Percentiles rank a stretch among this genome's conserved stretches.
Conservation (phyloP, 1,140 invertebrate species). For the Drosophila gunungcola region DNA sequence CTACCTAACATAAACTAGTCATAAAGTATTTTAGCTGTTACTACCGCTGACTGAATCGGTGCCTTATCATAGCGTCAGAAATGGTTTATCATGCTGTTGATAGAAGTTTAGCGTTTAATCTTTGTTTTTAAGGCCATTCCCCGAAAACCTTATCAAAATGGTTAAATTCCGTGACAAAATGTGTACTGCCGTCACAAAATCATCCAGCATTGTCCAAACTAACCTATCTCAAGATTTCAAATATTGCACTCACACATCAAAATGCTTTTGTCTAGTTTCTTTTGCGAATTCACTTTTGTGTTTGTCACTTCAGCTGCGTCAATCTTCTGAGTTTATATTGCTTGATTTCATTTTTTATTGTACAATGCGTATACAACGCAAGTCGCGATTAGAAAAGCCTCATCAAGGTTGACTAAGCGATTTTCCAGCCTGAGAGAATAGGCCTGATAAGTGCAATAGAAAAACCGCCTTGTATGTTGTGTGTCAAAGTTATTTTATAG, state of each 20-base stretch:
- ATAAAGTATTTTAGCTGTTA: conserved; percentile 27
- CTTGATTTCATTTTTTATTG: conserved; percentile 13
- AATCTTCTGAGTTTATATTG: not conserved
- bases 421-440: not conserved
- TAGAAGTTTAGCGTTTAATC: not conserved
- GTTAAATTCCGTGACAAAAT: not conserved
- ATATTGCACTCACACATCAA: not conserved
- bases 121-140: not conserved
- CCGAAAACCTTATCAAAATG: not conserved
- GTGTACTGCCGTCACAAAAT: not conserved
- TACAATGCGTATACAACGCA: not conserved
- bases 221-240: conserved; percentile 9
- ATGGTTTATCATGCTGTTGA: conserved; percentile 5
- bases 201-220: conserved; percentile 1
- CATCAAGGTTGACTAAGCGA: conserved; percentile 20
- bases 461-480: not conserved
- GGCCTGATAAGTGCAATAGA: conserved; percentile 12
- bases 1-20: conserved; percentile 10
- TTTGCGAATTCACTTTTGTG: not conserved
- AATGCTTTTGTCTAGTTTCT: not conserved
- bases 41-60: conserved; percentile 8
- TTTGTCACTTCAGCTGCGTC: not conserved
- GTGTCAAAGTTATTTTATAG: not conserved
- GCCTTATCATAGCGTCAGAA: conserved; percentile 3
- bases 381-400: conserved; percentile 16